Base-by-base conservation (phyloP, 1,140 invertebrate species). In the Chymomyza costata region DNA sequence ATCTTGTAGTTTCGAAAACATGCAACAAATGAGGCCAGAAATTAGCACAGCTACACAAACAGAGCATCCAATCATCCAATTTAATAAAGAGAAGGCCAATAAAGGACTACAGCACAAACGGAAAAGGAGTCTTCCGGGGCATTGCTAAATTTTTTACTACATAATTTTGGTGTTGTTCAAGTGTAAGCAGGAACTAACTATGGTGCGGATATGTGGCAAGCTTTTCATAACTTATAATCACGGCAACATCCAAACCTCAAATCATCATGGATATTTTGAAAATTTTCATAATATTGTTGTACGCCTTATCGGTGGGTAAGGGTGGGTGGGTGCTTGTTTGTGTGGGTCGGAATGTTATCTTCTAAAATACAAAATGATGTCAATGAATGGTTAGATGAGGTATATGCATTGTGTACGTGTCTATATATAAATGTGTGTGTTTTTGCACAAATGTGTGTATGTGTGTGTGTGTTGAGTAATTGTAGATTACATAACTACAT, bases 191-290 rank as follows among this genome's bases (percentile, higher is more conserved):
- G 18, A 32, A 46, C 43, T 46, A 46, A 21, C 34, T 54, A 13
- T 47, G 39, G 54, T 32, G 45, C 69, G 71, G 62, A 70, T 70
- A 56, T 25, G 21, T 3, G 21, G 3, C 21, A 8, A 25, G 3
- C n/a, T n/a, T 5, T 25, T 25, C 21, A 25, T 8, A 25, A 28
- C 47, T 44, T 46, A 59, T 71, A 76, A 76, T 78, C 66, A 78
- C 71, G 61, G 71, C 66, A 64, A 67, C n/a, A n/a, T n/a, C n/a
- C n/a, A n/a, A n/a, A n/a, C 71, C 71, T 62, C 71, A 76, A 76
- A 78, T 76, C 71, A 76, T 76, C 71, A 78, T 76, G 71, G 71
- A 76, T 78, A 76, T 71, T 76, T 76, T 62, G 71, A 76, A 76
- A 76, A 76, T 78, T n/a, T 78, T 78, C 71, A 78, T 78, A 80